Evolutionary conservation across 2,113 vertebrate genomes (phyloP), one percentile per base, ranked within the genome.

Genomic region (Ophthalmolycus amberensis): DNA sequence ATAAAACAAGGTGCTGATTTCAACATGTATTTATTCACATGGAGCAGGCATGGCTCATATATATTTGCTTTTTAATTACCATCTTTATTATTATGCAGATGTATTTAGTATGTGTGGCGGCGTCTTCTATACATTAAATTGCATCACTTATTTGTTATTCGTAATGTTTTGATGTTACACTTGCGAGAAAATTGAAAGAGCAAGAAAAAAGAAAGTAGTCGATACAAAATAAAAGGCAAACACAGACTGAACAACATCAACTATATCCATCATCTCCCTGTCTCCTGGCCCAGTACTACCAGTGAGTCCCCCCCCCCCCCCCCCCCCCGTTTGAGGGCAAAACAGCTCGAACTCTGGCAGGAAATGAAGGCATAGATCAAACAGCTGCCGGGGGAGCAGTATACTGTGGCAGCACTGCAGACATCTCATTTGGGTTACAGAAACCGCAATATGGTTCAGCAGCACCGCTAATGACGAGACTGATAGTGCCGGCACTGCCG

Each of bases 341-440:
- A 81, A 71, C 75, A 70, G 48, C 32, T 80, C 9, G 54, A 62
- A 32, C 54, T 68, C 44, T 66, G 40, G 69, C 74, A 88, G 85
- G 85, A 91, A 92, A 87, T 87, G 44, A 75, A 85, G 48, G 79
- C 84, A 76, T 83, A 77, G 85, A 91, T 89, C 81, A 91, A 68
- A 77, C 68, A 60, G 69, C 66, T 22, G 38, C 9, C 15, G 6
- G 25, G 79, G 67, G 74, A 81, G 76, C 58, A 77, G 76, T 75
- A 68, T 38, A 69, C 14, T 71, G 60, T 74, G 66, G 76, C 59
- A 18, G 73, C 63, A 10, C 76, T 32, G 78, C 85, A 89, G 82
- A 90, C 84, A 72, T 89, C 86, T 90, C 89, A 89, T 90, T 81
- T 87, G 88, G 79, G 86, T 88, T 84, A 89, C 88, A 79, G 74